Percentiles rank a stretch among this genome's conserved stretches.
Conservation (phyloP, 2,797 vertebrate species). For the Coranthus polyacanthus region DNA sequence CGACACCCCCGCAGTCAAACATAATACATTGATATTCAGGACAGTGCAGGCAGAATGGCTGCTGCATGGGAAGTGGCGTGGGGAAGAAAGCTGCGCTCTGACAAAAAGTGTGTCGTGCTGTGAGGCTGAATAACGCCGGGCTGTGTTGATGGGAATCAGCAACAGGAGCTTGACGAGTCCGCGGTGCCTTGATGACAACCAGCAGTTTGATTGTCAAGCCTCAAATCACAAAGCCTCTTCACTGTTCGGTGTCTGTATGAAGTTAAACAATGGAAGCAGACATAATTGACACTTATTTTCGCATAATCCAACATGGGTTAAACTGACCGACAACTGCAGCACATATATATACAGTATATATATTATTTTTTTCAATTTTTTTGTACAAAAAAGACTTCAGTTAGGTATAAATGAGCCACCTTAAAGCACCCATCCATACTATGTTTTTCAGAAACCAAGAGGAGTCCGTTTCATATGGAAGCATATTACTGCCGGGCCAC, state of each 20-base stretch:
- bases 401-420: too few species aligned
- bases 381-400: too few species aligned
- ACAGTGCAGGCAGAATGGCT: constrained; percentile 36
- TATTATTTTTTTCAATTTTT: too few species aligned
- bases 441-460: too few species aligned
- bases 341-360: too few species aligned
- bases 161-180: constrained; percentile 28
- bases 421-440: too few species aligned
- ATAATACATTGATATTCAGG: constrained; percentile 67
- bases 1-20: constrained; percentile 42
- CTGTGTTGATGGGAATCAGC: constrained; percentile 41
- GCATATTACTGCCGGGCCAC: too few species aligned
- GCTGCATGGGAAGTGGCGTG: constrained; percentile 48
- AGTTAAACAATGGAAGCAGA: constrained; percentile 16
- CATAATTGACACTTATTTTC: constrained; percentile 6
- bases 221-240: constrained; percentile 36
- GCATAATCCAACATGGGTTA: neutral
- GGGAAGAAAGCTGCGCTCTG: constrained; percentile 41
- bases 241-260: constrained; percentile 21
- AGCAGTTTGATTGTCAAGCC: constrained; percentile 51
- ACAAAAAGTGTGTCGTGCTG: constrained; percentile 53
- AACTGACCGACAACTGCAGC: neutral
- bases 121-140: constrained; percentile 56
- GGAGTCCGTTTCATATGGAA: too few species aligned
- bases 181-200: constrained; percentile 44